Percentiles rank a stretch among this genome's conserved stretches.
Conservation (phyloP, 1,140 invertebrate species). For the Mya arenaria region DNA sequence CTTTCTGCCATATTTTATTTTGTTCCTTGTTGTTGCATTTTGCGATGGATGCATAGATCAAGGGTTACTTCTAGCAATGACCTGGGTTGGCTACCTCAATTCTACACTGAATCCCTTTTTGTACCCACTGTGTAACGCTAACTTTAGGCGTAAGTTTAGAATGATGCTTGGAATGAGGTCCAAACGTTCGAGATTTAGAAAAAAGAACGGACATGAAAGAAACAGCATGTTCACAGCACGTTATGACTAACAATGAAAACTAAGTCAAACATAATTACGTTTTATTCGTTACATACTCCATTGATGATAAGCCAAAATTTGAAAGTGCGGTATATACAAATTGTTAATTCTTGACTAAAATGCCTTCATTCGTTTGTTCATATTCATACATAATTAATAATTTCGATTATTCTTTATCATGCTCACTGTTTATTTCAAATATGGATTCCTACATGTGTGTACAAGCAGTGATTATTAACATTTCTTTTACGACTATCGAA, state of each 20-base stretch:
- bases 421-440: too few relatives aligned
- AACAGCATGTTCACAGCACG: conserved; percentile 57
- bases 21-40: conserved; percentile 85
- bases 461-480: too few relatives aligned
- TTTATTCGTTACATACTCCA: too few relatives aligned
- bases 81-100: conserved; percentile 85
- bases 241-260: conserved; percentile 63
- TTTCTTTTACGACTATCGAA: too few relatives aligned
- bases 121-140: conserved; percentile 84
- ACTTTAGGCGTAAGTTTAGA: conserved; percentile 83
- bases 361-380: too few relatives aligned
- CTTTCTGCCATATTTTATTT: conserved; percentile 86
- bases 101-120: conserved; percentile 84
- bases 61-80: conserved; percentile 80
- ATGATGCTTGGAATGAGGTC: conserved; percentile 79
- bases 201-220: conserved; percentile 32
- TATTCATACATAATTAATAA: too few relatives aligned
- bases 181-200: conserved; percentile 2
- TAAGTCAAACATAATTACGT: too few relatives aligned
- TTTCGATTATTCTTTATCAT: too few relatives aligned
- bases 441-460: too few relatives aligned
- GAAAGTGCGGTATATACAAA: too few relatives aligned
- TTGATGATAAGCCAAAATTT: too few relatives aligned
- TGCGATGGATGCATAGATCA: conserved; percentile 82
- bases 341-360: too few relatives aligned